Base-by-base conservation (phyloP, 2,888 invertebrate species). In the Athrips mouffetella region DNA sequence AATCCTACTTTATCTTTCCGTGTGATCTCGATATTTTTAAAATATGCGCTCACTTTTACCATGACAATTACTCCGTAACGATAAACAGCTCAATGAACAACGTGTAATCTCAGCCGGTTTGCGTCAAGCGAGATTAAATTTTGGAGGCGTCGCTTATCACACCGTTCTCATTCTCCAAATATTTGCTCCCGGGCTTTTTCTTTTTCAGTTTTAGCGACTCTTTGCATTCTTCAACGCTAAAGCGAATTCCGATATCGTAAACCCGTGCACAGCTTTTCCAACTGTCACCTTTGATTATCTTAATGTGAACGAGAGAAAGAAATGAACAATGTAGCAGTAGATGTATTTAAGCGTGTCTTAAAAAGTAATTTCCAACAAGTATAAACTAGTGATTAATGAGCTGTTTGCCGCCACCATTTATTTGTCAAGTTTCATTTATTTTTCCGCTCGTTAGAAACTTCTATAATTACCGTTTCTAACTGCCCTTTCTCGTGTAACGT, bases 71-170 rank as follows among this genome's bases (percentile, higher is more conserved):
- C 23, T 23, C 25, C 42, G 11, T 29, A 31, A 41, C 39, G 46
- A 49, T 33, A 54, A 49, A 51, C 39, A 29, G 46, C 50, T 48
- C 55, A 56, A 59, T 58, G 48, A 58, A 63, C 65, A 66, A 62
- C 55, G 61, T 73, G 70, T 73, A 73, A 77, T 75, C 72, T 71
- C 60, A 56, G 65, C 54, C 52, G 60, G 59, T 58, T 65, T 59
- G 66, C 64, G 69, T 64, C 62, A 65, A 73, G 49, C 25, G 30
- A 50, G 70, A 75, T 75, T 68, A 74, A 59, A 69, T 69, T 73
- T 75, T 72, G 62, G 62, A 65, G 60, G 48, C 49, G 46, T 27
- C 40, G 62, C 63, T 70, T 75, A 75, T 76, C 71, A 58, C 64
- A 51, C 57, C 55, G 61, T 70, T 65, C 60, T 63, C 63, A 63